Evolutionary conservation across 2,797 vertebrate genomes (phyloP).

Genomic region (Squalus acanthias): DNA sequence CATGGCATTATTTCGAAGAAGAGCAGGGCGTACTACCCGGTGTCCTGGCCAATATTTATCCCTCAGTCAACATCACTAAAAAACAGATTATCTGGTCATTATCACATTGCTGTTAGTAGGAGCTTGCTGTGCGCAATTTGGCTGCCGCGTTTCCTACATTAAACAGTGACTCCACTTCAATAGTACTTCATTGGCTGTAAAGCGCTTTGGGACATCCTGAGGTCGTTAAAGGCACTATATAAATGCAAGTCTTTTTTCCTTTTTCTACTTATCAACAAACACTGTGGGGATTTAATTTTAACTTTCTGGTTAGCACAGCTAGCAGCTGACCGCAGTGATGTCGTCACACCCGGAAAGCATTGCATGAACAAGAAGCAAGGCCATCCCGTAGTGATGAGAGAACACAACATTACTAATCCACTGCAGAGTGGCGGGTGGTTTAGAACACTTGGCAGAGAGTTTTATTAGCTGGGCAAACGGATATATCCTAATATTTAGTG

Average conservation of each 20-base stretch:
- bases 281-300: neutral
- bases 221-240: no score
- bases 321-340: neutral
- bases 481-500: neutral
- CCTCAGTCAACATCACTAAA: neutral
- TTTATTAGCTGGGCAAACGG: neutral
- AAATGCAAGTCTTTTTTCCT: neutral
- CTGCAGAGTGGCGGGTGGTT: neutral
- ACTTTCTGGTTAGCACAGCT: neutral
- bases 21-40: neutral
- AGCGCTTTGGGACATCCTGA: neutral
- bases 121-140: neutral
- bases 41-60: neutral
- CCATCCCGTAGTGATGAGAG: neutral
- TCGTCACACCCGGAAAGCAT: neutral
- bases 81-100: neutral
- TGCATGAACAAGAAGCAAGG: neutral
- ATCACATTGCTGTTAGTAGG: neutral
- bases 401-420: neutral
- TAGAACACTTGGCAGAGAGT: neutral
- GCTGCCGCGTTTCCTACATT: neutral
- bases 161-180: neutral
- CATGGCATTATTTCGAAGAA: neutral
- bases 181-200: neutral
- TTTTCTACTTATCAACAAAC: neutral